A percentile compares a stretch with the other conserved stretches of the same genome.
Evolutionary conservation across 2,113 vertebrate species (phyloP).

Genomic region (Loxodonta africana): DNA sequence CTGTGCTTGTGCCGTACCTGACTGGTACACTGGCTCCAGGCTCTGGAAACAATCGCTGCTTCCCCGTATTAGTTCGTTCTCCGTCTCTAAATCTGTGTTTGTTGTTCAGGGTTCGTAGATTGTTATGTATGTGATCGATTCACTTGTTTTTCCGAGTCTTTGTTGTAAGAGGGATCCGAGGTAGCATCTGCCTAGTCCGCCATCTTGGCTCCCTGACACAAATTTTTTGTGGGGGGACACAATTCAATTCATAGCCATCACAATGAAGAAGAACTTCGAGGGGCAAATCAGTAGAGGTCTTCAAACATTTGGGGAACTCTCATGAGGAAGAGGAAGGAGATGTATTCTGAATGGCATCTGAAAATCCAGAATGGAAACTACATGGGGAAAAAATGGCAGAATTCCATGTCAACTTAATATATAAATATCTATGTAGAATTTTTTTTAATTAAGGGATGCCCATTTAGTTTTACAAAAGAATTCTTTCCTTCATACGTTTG

Average conservation of each 20-base stretch:
- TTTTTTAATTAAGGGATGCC: background rate
- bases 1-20: no score
- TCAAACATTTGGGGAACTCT: slow-evolving; percentile 27
- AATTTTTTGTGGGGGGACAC: no score
- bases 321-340: slow-evolving; percentile 5
- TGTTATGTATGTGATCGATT: no score
- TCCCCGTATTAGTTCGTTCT: no score
- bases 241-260: background rate
- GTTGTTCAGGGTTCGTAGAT: no score
- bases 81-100: no score
- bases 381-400: background rate
- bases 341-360: background rate
- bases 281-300: slow-evolving; percentile 15
- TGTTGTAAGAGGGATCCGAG: no score
- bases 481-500: background rate
- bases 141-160: no score
- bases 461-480: slow-evolving; percentile 43
- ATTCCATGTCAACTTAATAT: background rate
- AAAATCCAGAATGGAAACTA: slow-evolving; percentile 49
- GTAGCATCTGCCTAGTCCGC: no score
- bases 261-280: background rate
- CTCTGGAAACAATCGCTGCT: no score
- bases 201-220: no score
- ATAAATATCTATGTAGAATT: background rate
- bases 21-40: no score